Base-by-base conservation (phyloP, 2,888 invertebrate species). In the Philaethria dido region DNA sequence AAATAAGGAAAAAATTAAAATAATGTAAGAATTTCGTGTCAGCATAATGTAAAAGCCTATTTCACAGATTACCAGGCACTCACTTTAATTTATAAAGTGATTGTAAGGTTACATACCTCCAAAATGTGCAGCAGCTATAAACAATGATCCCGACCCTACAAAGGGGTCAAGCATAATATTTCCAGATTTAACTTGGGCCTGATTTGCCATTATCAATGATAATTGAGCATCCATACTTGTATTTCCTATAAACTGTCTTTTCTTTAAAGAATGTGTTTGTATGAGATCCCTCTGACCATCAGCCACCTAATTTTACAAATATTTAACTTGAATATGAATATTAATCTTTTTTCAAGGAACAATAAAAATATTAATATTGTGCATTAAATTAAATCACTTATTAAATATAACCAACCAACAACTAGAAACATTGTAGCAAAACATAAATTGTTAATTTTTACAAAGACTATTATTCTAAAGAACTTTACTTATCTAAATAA, bases 171-270 rank as follows among this genome's bases (percentile, higher is more conserved):
- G 93, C 42, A 98, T 95, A 0, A 99, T 75, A 80, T 96, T 95
- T 0, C 96, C 96, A 0, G 88, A 77, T 63, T 89, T 86, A 5
- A 98, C 95, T 84, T 95, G 93, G 0, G 97, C 98, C 88, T 99
- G 96, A 90, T 99, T 99, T 0, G 98, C 97, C 98, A 99, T 99
- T 64, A 99, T 90, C 57, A 99, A 88, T 0, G 99, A 96, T 6
- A 99, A 92, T 77, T 97, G 97, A 0, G 99, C 96, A 84, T 99
- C 99, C 99, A 99, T 99, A 75, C 98, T 98, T 0, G 99, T 99
- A 85, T 99, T 99, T 14, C 99, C 98, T 78, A 99, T 99, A 85
- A 99, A 99, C 86, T 96, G 96, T 1, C 99, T 94, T 52, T 95
- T 96, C 87, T 98, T 98, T 39, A 99, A 85, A 0, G 98, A 97